Percentiles rank a stretch among this genome's conserved stretches.
Conservation (phyloP, 2,888 invertebrate species). For the Calliopum simillimum region DNA sequence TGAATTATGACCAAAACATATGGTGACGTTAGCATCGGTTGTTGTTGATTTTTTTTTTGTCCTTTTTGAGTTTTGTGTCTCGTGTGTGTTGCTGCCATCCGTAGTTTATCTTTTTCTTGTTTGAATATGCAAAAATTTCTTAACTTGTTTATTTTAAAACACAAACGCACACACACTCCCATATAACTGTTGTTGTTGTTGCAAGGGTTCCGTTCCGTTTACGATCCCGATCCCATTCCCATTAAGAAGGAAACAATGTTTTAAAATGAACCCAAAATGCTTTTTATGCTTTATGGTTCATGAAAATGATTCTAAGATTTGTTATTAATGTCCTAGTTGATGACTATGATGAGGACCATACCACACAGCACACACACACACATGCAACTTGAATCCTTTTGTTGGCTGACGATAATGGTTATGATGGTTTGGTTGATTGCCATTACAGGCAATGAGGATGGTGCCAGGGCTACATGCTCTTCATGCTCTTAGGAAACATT, state of each 20-base stretch:
- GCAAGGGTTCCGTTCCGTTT: neutral
- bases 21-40: neutral
- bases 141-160: slow-evolving; percentile 13
- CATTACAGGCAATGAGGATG: too few species aligned
- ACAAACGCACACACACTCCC: neutral
- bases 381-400: too few species aligned
- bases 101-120: slow-evolving; percentile 15
- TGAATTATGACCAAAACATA: slow-evolving; percentile 18
- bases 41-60: neutral
- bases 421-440: too few species aligned
- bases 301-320: slow-evolving; percentile 21
- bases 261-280: neutral
- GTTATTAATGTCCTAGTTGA: slow-evolving; percentile 17
- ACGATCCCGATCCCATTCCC: neutral
- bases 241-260: neutral
- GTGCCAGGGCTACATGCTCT: too few species aligned
- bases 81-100: neutral
- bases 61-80: neutral
- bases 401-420: too few species aligned
- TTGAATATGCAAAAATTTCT: slow-evolving; percentile 25
- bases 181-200: too few species aligned
- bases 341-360: slow-evolving; percentile 7
- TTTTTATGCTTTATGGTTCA: slow-evolving; percentile 27
- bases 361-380: too few species aligned
- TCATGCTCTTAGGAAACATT: too few species aligned